These are phyloP conservation scores for Eulemur macaco DNA, from an alignment of 2,113 vertebrate genomes.

Conservation along the genomic window DNA sequence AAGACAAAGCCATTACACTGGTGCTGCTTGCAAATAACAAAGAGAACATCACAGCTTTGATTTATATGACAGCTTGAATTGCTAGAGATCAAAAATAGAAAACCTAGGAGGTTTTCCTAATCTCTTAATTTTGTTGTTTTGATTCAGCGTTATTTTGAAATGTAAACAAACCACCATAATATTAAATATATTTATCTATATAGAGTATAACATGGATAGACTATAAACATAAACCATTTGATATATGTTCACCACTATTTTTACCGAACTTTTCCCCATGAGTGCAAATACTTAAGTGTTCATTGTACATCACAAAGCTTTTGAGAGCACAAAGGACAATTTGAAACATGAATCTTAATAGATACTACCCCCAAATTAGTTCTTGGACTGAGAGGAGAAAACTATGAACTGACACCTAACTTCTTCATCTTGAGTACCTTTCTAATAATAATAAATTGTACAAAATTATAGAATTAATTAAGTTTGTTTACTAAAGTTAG, in stretches of 20 bases:
- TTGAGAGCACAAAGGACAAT: background rate
- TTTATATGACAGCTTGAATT: background rate
- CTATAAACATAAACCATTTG: background rate
- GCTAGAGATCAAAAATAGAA: background rate
- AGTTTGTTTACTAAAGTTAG: background rate
- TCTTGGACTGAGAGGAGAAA: background rate
- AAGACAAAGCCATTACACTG: background rate
- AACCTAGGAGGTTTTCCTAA: background rate
- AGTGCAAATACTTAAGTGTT: background rate
- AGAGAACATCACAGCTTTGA: background rate
- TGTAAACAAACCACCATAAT: background rate
- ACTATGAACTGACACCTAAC: background rate
- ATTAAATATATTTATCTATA: background rate
- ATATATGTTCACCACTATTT: background rate
- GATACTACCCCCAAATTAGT: background rate
- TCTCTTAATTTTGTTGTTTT: background rate
- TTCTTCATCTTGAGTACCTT: background rate
- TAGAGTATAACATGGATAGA: background rate
- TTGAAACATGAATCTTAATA: slow-evolving; percentile 1
- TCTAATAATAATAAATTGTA: background rate
- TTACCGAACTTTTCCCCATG: background rate
- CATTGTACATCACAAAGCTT: background rate
- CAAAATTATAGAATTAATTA: slow-evolving; percentile 2
- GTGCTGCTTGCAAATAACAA: background rate
- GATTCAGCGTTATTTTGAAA: background rate